Percentiles rank a stretch among this genome's conserved stretches.
These are phyloP conservation scores for Cerceris rybyensis DNA, from an alignment of 2,888 invertebrate species.

Conservation along the genomic window DNA sequence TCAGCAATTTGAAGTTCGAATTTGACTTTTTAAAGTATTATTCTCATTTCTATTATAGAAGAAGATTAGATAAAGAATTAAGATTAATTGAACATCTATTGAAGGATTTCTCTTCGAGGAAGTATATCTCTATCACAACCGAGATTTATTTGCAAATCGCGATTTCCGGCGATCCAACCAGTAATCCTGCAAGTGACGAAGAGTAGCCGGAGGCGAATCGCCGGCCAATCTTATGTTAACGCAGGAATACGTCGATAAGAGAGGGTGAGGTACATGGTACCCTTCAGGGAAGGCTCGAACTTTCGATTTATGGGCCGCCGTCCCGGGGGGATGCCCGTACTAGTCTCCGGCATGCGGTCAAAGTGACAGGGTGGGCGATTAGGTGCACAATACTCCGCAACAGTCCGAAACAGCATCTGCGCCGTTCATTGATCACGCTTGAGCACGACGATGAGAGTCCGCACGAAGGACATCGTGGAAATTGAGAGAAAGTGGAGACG, in stretches of 20 bases:
- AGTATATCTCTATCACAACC: conserved; percentile 33
- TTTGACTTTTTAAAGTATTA: too few relatives aligned
- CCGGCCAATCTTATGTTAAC: conserved; percentile 72
- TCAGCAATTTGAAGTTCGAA: too few relatives aligned
- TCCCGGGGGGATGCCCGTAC: conserved; percentile 68
- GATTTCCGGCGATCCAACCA: conserved; percentile 52
- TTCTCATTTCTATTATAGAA: too few relatives aligned
- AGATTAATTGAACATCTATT: too few relatives aligned
- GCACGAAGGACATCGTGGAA: conserved; percentile 49
- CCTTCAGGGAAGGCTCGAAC: conserved; percentile 73
- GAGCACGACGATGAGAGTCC: conserved; percentile 52
- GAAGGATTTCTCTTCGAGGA: too few relatives aligned
- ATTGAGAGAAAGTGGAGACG: conserved; percentile 43
- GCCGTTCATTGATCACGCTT: conserved; percentile 79
- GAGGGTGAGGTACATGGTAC: conserved; percentile 62
- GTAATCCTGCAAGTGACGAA: conserved; percentile 56
- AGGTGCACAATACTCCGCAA: conserved; percentile 80
- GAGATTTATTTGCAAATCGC: conserved; percentile 48
- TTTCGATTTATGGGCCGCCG: conserved; percentile 81
- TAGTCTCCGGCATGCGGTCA: conserved; percentile 76
- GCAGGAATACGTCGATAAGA: conserved; percentile 63
- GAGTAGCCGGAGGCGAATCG: conserved; percentile 71
- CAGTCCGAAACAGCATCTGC: conserved; percentile 79
- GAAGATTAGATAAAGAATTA: too few relatives aligned
- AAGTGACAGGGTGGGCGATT: conserved; percentile 81